Evolutionary conservation across 2,888 invertebrate species (phyloP).

Genomic region (Strigamia maritima): DNA sequence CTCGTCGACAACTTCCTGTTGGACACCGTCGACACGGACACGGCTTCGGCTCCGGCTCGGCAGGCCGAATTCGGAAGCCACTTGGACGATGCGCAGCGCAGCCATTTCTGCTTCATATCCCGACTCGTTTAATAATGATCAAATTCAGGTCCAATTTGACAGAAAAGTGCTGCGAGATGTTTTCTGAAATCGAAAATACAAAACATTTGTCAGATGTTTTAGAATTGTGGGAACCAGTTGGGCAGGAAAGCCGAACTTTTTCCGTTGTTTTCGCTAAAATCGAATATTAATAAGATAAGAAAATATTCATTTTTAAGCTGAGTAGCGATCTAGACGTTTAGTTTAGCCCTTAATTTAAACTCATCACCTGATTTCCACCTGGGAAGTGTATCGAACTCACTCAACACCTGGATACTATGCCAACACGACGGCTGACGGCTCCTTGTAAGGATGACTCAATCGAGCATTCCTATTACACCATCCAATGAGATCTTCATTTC

Average conservation of each 20-base stretch:
- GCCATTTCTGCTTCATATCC: slow-evolving; percentile 20
- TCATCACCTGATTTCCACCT: not conserved
- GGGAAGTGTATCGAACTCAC: not conserved
- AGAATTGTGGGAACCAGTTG: not conserved
- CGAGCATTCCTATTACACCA: not conserved
- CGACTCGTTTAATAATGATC: no score
- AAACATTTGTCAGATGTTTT: no score
- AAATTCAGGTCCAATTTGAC: no score
- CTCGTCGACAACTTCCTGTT: slow-evolving; percentile 14
- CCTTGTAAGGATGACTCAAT: slow-evolving; percentile 12
- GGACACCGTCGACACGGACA: slow-evolving; percentile 10
- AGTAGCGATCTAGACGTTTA: no score
- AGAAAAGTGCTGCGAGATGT: not conserved
- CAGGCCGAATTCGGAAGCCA: not conserved
- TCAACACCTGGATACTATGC: not conserved
- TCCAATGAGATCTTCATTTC: not conserved
- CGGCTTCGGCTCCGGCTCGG: not conserved
- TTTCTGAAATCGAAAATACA: not conserved
- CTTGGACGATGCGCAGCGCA: not conserved
- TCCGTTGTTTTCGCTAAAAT: no score
- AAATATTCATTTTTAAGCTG: no score
- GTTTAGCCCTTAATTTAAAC: no score
- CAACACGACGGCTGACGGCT: not conserved
- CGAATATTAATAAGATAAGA: no score
- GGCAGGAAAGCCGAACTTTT: not conserved